Evolutionary conservation across 2,797 vertebrate species (phyloP), one percentile per base, ranked within the genome.

Genomic region (Lepidocolaptes lacrymiger): DNA sequence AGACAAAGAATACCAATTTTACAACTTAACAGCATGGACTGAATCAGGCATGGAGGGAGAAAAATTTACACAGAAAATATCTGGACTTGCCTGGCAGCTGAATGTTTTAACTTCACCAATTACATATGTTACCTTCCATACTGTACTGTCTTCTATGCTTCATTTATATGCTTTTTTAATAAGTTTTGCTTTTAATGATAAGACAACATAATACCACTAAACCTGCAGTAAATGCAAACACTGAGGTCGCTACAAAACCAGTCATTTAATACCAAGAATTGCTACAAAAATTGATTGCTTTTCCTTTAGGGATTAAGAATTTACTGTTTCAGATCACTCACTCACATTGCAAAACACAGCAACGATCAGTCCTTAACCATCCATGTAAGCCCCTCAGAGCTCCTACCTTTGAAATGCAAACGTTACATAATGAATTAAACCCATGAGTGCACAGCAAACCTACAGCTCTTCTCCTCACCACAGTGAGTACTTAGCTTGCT

Each of bases 361-460:
- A 69, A 64, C 26, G 59, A 75, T 39, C 52, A 85, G 55, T 93
- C 79, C 91, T 72, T 58, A 75, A 59, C 86, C 32, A 21, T 7
- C 36, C 9, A 39, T 14, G 46, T 9, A 69, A 79, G 14, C 32
- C 43, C 24, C 72, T 83, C 78, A 28, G 41, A 85, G 66, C 84
- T 64, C 46, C 37, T 30, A 80, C 85, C 69, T 81, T 69, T 56
- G 88, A 95, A 91, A 96, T 48, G 74, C 79, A 89, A 93, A 93
- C 78, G 22, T 95, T 87, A 91, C 81, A 69, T 79, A 95, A 94
- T 0, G 0, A 73, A 91, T 85, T 85, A 88, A 91, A 91, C 85
- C 69, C 81, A 8, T 26, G 69, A 94, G 64, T 34, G 81, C 95
- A 69, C 85, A 88, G 91, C 81, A 66, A 85, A 75, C 64, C 64